phyloP scores from a whole-genome alignment of 1,140 invertebrate species.

The Pseudomyrmex flavicornis region DNA sequence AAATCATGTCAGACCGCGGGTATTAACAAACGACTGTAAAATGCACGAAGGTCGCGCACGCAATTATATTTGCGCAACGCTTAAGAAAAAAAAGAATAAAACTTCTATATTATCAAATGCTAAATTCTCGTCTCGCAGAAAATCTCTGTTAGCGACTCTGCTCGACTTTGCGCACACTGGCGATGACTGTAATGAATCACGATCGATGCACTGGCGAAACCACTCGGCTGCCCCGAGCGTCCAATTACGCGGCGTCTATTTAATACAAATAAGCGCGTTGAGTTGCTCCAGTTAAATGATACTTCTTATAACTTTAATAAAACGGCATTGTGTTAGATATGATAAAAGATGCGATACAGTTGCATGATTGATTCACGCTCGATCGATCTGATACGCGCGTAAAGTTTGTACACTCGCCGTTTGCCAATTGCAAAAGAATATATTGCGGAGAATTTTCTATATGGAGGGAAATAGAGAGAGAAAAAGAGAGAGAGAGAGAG shows the following conservation, averaged over 20 bases:
- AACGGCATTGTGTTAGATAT: not conserved
- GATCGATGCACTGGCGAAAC: not conserved
- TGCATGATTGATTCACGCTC: not conserved
- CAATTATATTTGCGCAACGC: not conserved
- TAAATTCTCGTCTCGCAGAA: not conserved
- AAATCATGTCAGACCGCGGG: not conserved
- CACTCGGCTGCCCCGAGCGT: not conserved
- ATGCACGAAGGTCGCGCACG: not conserved
- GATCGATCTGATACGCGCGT: not conserved
- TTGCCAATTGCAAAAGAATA: not conserved
- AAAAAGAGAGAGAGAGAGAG: no score
- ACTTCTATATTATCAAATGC: no score
- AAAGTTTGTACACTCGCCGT: not conserved
- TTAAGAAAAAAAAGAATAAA: no score
- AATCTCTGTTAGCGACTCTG: not conserved
- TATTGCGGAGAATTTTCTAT: not conserved
- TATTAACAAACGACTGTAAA: not conserved
- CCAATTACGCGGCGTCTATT: conserved; percentile 11
- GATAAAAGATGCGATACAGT: not conserved
- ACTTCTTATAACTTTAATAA: not conserved
- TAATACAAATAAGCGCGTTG: not conserved
- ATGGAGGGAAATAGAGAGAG: no score
- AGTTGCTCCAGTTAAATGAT: not conserved
- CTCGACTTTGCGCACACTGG: conserved; percentile 30
- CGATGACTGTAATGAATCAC: conserved; percentile 39